These are phyloP conservation scores for Falco punctatus DNA, from an alignment of 2,113 vertebrate species.

Conservation along the genomic window DNA sequence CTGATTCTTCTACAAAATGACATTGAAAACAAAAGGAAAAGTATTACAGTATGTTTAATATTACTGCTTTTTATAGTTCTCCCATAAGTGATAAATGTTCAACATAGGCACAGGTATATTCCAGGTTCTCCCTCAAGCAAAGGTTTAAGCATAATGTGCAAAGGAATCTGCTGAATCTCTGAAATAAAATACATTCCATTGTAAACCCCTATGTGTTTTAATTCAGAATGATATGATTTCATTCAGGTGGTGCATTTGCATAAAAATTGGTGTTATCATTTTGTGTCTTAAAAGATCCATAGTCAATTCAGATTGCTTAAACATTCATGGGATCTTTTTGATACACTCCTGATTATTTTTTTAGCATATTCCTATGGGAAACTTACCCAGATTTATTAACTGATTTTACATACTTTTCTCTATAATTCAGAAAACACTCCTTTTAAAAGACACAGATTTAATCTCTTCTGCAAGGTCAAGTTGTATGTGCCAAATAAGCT, in stretches of 20 bases:
- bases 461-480: background rate
- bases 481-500: background rate
- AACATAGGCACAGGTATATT: background rate
- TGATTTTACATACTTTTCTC: background rate
- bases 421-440: background rate
- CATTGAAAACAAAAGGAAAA: background rate
- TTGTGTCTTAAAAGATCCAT: background rate
- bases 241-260: background rate
- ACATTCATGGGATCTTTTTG: constrained; percentile 28
- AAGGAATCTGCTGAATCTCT: background rate
- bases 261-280: background rate
- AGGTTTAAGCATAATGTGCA: background rate
- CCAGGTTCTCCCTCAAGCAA: background rate
- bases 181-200: background rate
- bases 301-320: constrained; percentile 32
- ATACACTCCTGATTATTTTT: background rate
- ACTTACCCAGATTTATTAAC: background rate
- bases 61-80: background rate
- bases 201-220: background rate
- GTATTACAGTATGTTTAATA: background rate
- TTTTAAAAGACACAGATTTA: background rate
- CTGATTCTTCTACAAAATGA: background rate
- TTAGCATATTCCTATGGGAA: background rate
- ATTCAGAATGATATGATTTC: background rate
- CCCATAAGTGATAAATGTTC: background rate